Evolutionary conservation across 2,888 invertebrate species (phyloP).

Genomic region (Zootermopsis nevadensis): DNA sequence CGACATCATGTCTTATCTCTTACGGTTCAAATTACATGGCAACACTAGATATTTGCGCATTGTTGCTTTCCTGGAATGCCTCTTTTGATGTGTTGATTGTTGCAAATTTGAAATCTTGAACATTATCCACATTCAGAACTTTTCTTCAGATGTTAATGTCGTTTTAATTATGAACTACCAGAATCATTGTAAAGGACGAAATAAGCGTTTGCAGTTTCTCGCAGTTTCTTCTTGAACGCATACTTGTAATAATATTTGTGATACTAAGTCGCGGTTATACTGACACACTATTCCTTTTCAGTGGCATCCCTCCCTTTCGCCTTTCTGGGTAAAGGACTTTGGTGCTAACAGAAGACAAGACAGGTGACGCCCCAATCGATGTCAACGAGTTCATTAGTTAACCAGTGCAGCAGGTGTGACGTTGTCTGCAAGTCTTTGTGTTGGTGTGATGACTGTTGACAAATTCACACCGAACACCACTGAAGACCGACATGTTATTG

Average conservation of each 20-base stretch:
- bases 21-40: neutral
- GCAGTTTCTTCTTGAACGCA: neutral
- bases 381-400: conserved; percentile 5
- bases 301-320: neutral
- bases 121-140: neutral
- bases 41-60: neutral
- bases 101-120: neutral
- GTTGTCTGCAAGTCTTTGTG: neutral
- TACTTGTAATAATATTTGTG: neutral
- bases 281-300: neutral
- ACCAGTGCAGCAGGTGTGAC: neutral
- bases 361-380: conserved; percentile 11
- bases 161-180: no score
- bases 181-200: no score
- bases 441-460: neutral
- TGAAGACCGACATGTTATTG: neutral
- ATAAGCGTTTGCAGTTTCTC: neutral
- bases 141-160: no score
- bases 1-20: neutral
- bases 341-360: neutral
- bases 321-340: neutral
- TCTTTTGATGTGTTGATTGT: neutral
- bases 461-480: neutral
- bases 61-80: neutral
- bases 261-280: neutral